phyloP scores from a whole-genome alignment of 2,113 vertebrate species.

The Leptobrachium leishanense region DNA sequence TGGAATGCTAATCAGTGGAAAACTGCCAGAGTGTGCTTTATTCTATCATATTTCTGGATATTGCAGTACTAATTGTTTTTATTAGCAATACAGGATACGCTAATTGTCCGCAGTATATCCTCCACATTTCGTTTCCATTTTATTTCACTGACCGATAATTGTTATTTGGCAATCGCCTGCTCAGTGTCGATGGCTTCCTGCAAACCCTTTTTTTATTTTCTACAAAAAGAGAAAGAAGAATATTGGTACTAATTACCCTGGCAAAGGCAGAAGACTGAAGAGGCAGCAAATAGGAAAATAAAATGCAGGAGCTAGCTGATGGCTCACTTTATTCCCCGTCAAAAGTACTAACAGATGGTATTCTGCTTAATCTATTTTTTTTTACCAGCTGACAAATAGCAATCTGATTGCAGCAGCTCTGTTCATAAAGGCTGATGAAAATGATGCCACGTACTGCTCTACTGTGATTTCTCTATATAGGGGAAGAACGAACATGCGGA shows the following conservation, averaged over 20 bases:
- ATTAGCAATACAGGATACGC: not conserved
- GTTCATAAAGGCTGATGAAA: conserved; percentile 10
- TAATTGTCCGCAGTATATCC: not conserved
- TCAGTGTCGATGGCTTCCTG: not conserved
- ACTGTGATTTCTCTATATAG: not conserved
- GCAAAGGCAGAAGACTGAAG: not conserved
- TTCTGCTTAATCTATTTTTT: conserved; percentile 25
- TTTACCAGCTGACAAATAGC: conserved; percentile 28
- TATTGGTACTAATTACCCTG: conserved; percentile 24
- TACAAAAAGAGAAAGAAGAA: not conserved
- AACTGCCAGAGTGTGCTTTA: not conserved
- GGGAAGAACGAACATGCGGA: no score
- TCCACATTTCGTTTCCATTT: not conserved
- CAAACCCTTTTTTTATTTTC: not conserved
- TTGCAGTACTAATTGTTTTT: not conserved
- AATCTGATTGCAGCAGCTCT: conserved; percentile 27
- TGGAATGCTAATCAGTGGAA: not conserved
- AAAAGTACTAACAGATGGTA: conserved; percentile 38
- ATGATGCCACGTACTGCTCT: not conserved
- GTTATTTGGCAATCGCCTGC: conserved; percentile 6
- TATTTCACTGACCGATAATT: conserved; percentile 15
- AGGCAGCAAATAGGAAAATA: conserved; percentile 13
- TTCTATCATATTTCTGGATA: not conserved
- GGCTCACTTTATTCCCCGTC: conserved; percentile 25
- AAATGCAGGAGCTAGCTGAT: conserved; percentile 3